These are phyloP conservation scores for Grus americana DNA, from an alignment of 2,113 vertebrate species.

Conservation along the genomic window DNA sequence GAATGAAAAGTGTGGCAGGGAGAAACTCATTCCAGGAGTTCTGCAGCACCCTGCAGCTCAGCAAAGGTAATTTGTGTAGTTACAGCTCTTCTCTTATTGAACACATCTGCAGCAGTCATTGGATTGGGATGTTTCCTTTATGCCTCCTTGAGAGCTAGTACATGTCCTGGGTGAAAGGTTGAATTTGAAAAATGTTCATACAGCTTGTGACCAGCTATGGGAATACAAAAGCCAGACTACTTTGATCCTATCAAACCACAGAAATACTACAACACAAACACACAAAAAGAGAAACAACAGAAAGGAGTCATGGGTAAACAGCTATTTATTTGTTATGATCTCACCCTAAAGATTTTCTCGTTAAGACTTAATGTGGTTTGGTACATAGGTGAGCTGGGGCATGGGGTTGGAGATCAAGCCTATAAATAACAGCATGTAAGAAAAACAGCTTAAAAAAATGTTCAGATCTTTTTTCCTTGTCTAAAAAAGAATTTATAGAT, in stretches of 20 bases:
- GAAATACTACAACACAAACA: neutral
- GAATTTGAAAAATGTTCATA: slow-evolving; percentile 38
- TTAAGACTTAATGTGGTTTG: slow-evolving; percentile 55
- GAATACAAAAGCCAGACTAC: slow-evolving; percentile 21
- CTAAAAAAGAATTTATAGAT: slow-evolving; percentile 50
- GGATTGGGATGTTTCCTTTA: slow-evolving; percentile 39
- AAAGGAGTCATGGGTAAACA: slow-evolving; percentile 12
- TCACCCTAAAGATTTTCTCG: slow-evolving; percentile 63
- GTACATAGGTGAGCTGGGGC: slow-evolving; percentile 1
- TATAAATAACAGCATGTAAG: slow-evolving; percentile 56
- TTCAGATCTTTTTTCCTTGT: slow-evolving; percentile 15
- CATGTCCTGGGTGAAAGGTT: slow-evolving; percentile 22
- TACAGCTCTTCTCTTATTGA: slow-evolving; percentile 57
- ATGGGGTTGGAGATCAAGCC: slow-evolving; percentile 39
- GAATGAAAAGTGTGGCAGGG: slow-evolving; percentile 46
- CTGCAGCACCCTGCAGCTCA: slow-evolving; percentile 44
- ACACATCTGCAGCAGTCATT: slow-evolving; percentile 36
- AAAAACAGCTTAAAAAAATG: slow-evolving; percentile 27
- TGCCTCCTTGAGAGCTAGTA: slow-evolving; percentile 25
- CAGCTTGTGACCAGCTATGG: slow-evolving; percentile 28
- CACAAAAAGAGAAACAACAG: neutral
- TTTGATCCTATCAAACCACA: slow-evolving; percentile 23
- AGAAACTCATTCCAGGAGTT: slow-evolving; percentile 52
- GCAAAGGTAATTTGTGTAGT: slow-evolving; percentile 56
- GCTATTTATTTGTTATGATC: slow-evolving; percentile 70